phyloP scores from a whole-genome alignment of 2,113 vertebrate genomes.

The Petrocephalus microphthalmus region DNA sequence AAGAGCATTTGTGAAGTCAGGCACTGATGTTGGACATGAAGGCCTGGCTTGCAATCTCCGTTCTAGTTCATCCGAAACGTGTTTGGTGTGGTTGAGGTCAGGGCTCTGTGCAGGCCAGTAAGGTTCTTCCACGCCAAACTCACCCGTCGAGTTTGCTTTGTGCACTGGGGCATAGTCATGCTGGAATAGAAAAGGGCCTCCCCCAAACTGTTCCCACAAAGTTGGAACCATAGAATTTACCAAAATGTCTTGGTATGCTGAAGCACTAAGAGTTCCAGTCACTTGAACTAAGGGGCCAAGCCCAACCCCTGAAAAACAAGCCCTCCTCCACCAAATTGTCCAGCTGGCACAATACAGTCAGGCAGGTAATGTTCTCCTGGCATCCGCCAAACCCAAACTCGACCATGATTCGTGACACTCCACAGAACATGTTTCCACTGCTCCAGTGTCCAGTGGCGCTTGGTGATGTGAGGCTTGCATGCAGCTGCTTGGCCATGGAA shows the following conservation, averaged over 20 bases:
- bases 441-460: no score
- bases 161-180: not conserved
- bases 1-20: not conserved
- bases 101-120: not conserved
- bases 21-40: not conserved
- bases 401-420: not conserved
- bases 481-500: no score
- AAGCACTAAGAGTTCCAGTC: not conserved
- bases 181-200: not conserved
- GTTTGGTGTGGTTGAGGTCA: not conserved
- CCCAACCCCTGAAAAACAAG: not conserved
- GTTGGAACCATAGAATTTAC: not conserved
- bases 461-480: no score
- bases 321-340: not conserved
- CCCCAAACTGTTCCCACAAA: not conserved
- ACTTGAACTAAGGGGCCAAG: not conserved
- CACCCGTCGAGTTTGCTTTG: not conserved
- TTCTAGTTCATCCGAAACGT: not conserved
- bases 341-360: not conserved
- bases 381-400: not conserved
- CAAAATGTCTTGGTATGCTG: not conserved
- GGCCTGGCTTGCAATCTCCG: not conserved
- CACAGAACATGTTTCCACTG: not conserved
- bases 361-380: not conserved
- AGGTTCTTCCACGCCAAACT: not conserved